Conservation (phyloP, 2,797 vertebrate genomes). For the Manis javanica region DNA sequence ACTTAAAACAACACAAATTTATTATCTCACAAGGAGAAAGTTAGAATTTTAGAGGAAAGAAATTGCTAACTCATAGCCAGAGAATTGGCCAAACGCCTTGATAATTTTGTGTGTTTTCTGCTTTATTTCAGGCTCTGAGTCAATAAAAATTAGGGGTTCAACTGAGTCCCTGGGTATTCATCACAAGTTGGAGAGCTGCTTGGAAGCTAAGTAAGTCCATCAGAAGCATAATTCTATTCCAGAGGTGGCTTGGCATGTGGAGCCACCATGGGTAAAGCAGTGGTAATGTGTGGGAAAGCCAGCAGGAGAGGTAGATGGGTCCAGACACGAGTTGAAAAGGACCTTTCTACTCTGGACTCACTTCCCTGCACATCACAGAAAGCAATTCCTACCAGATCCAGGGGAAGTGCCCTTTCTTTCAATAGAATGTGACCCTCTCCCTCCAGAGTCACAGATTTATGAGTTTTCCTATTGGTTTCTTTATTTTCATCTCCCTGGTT, state of each 20-base stretch:
- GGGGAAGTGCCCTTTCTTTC: background rate
- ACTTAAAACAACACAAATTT: background rate
- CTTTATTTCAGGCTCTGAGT: background rate
- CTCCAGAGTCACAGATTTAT: conserved; percentile 72
- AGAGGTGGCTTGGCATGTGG: background rate
- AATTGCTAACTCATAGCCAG: background rate
- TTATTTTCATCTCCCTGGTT: conserved; percentile 75
- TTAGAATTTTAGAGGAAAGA: conserved; percentile 41
- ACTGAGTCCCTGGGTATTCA: background rate
- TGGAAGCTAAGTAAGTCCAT: background rate
- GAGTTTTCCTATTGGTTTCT: conserved; percentile 69
- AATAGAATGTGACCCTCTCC: conserved; percentile 42
- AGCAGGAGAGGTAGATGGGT: background rate
- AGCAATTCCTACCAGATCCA: conserved; percentile 11
- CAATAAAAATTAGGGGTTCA: background rate
- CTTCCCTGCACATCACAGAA: conserved; percentile 35
- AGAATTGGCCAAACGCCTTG: background rate
- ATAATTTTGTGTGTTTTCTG: background rate
- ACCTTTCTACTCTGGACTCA: conserved; percentile 12
- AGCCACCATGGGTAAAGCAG: background rate
- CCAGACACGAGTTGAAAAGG: conserved; percentile 14
- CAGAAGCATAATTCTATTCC: background rate
- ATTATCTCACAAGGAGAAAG: background rate
- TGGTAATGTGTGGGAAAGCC: background rate
- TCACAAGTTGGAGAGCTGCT: background rate